Evolutionary conservation across 2,113 vertebrate species (phyloP).

Genomic region (Coreoperca whiteheadi): DNA sequence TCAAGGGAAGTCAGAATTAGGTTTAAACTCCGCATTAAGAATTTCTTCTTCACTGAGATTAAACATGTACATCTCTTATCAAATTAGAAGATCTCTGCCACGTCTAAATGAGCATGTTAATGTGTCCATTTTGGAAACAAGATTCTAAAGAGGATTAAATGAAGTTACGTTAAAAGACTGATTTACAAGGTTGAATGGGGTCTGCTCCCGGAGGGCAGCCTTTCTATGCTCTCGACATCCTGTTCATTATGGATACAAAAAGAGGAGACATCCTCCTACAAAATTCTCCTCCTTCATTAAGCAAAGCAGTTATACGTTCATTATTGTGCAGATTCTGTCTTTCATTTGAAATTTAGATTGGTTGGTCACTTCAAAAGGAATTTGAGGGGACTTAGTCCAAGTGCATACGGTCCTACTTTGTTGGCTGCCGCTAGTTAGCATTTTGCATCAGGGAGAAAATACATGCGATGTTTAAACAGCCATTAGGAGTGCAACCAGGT

Average conservation of each 20-base stretch:
- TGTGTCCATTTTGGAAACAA: constrained; percentile 52
- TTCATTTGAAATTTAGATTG: constrained; percentile 98
- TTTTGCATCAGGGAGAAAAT: constrained; percentile 92
- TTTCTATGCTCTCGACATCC: constrained; percentile 74
- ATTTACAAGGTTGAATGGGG: constrained; percentile 75
- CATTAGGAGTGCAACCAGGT: constrained; percentile 85
- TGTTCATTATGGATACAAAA: constrained; percentile 83
- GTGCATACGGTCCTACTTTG: constrained; percentile 87
- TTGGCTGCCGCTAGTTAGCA: constrained; percentile 91
- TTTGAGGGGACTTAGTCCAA: constrained; percentile 89
- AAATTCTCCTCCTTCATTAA: constrained; percentile 86
- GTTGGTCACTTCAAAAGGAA: constrained; percentile 96
- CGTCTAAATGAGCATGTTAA: constrained; percentile 63
- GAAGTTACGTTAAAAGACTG: constrained; percentile 77
- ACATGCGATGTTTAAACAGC: constrained; percentile 89
- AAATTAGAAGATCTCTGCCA: constrained; percentile 30
- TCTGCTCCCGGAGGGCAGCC: constrained; percentile 64
- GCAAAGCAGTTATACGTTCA: constrained; percentile 84
- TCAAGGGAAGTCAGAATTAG: neutral
- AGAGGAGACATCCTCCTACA: constrained; percentile 81
- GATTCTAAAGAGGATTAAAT: constrained; percentile 75
- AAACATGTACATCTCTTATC: constrained; percentile 16
- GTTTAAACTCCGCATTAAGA: neutral
- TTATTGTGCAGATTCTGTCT: constrained; percentile 94
- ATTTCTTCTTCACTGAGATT: constrained; percentile 8